These are phyloP conservation scores for Ammospiza nelsoni DNA, from an alignment of 2,113 vertebrate genomes.

Conservation along the genomic window DNA sequence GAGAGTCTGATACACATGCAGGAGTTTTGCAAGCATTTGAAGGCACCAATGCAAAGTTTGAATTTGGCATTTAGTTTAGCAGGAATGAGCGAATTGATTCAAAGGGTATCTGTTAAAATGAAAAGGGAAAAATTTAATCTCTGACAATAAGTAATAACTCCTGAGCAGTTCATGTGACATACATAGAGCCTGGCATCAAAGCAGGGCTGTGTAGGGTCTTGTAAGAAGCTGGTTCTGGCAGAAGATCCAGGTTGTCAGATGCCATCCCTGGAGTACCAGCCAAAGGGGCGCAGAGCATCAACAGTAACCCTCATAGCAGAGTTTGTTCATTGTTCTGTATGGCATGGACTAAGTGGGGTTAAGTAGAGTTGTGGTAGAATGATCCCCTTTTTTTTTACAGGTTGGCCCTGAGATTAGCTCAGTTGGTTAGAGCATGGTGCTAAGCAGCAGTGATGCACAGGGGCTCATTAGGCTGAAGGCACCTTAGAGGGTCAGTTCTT, in stretches of 20 bases:
- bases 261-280: background rate
- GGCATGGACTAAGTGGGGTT: background rate
- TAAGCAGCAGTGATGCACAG: background rate
- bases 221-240: background rate
- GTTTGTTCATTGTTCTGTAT: background rate
- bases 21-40: background rate
- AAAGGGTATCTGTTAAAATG: background rate
- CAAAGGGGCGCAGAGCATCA: background rate
- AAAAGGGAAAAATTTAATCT: background rate
- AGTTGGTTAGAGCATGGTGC: background rate
- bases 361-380: background rate
- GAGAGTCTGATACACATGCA: background rate
- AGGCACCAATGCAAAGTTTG: background rate
- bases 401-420: background rate
- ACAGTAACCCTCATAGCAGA: background rate
- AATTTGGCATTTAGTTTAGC: background rate
- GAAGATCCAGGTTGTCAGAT: background rate
- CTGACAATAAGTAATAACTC: background rate
- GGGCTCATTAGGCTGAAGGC: slow-evolving; percentile 20
- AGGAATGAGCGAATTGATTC: background rate
- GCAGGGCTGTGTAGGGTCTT: background rate
- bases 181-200: background rate
- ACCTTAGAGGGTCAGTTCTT: background rate
- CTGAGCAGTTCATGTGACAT: background rate
- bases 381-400: background rate